Evolutionary conservation across 2,113 vertebrate genomes (phyloP), one percentile per base, ranked within the genome.

Genomic region (Noturus placidus): DNA sequence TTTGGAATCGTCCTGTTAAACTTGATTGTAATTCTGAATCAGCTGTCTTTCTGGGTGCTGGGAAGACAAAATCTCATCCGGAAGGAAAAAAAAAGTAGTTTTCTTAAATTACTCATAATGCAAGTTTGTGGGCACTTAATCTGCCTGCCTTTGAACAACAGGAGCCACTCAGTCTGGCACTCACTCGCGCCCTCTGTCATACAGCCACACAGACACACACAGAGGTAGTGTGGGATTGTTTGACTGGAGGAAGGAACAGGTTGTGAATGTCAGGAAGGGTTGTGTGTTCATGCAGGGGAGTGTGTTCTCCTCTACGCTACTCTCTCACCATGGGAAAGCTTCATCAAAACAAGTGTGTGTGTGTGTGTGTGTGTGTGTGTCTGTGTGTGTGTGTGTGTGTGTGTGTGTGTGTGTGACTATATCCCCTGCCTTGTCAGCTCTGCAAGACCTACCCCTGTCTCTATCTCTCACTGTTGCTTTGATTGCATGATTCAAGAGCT

Each of bases 201-300:
- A 72, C 54, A 80, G 56, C 57, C 82, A 54, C 63, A 72, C 83
- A 74, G 65, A 88, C 67, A 74, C 87, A 74, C 65, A 38, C 52
- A 27, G 27, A 38, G 76, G 38, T 85, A 65, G 87, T 85, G 87
- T 86, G 72, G 79, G 87, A 82, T 82, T 91, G 88, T 92, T 92
- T 92, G 88, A 89, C 87, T 20, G 33, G 89, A 92, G 94, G 94
- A 95, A 95, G 95, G 94, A 96, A 96, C 91, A 91, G 67, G 85
- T 80, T 87, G 83, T 95, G 95, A 95, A 95, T 95, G 91, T 92
- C 95, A 96, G 95, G 95, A 96, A 95, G 91, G 70, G 90, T 84
- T 91, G 81, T 89, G 91, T 88, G 19, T 89, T 92, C 79, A 86
- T 87, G 87, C 84, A 87, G 57, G 91, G 81, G 87, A 56, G 72